These are phyloP conservation scores for Sebastes schlegelii DNA, from an alignment of 2,113 vertebrate genomes.

Conservation along the genomic window DNA sequence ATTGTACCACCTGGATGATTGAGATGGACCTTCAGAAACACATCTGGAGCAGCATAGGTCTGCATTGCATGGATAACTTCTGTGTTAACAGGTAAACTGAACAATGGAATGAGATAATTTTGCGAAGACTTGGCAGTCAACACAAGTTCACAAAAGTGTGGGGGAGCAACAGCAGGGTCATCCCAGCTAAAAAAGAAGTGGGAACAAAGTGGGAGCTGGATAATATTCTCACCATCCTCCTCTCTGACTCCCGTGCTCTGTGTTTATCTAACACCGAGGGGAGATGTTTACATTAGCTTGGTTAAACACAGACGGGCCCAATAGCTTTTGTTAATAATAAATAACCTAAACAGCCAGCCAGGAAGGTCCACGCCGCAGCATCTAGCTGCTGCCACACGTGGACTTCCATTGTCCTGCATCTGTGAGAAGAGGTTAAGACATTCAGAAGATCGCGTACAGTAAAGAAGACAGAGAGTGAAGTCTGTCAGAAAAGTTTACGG, in stretches of 20 bases:
- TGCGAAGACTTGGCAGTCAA: neutral
- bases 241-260: slow-evolving; percentile 57
- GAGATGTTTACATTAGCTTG: slow-evolving; percentile 76
- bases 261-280: slow-evolving; percentile 74
- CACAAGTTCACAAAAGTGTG: neutral
- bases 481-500: slow-evolving; percentile 22
- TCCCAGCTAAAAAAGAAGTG: slow-evolving; percentile 13
- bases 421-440: neutral
- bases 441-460: neutral
- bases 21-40: too few species aligned
- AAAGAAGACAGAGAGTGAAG: neutral
- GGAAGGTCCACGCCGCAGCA: slow-evolving; percentile 46
- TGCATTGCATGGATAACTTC: too few species aligned
- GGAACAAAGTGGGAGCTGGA: slow-evolving; percentile 22
- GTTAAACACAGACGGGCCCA: slow-evolving; percentile 72
- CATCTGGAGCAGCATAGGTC: too few species aligned
- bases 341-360: slow-evolving; percentile 73
- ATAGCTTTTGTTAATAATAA: slow-evolving; percentile 80
- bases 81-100: too few species aligned
- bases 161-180: slow-evolving; percentile 5
- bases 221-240: slow-evolving; percentile 56
- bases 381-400: slow-evolving; percentile 34
- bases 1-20: too few species aligned
- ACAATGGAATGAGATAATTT: too few species aligned
- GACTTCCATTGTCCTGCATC: slow-evolving; percentile 40